Evolutionary conservation across 2,888 invertebrate species (phyloP).

Genomic region (Hyles lineata): DNA sequence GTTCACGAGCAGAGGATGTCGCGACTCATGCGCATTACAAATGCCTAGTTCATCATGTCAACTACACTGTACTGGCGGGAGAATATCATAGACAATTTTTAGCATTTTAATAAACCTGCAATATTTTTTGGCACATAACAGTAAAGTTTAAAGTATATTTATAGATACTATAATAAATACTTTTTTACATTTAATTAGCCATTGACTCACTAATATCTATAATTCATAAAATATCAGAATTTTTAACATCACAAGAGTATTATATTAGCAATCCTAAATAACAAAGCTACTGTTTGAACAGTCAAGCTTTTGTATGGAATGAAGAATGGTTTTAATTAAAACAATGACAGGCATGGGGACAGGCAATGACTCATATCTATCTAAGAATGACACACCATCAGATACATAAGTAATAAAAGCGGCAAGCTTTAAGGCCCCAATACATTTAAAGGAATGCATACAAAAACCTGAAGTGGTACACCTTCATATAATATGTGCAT

Average conservation of each 20-base stretch:
- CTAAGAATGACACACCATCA: slow-evolving; percentile 28
- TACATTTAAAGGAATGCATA: slow-evolving; percentile 3
- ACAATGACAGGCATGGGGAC: slow-evolving; percentile 23
- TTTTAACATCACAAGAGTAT: neutral
- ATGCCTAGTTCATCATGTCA: slow-evolving; percentile 14
- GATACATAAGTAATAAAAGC: slow-evolving; percentile 13
- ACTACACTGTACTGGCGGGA: too few species aligned
- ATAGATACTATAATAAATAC: too few species aligned
- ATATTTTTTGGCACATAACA: too few species aligned
- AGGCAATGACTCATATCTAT: slow-evolving; percentile 12
- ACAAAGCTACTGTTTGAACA: neutral
- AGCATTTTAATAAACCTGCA: too few species aligned
- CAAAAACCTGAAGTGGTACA: neutral
- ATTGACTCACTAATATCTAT: too few species aligned
- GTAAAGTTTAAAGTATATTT: too few species aligned
- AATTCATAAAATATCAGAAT: neutral
- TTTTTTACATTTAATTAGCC: too few species aligned
- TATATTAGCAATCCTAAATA: neutral
- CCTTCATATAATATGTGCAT: neutral
- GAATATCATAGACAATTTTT: too few species aligned
- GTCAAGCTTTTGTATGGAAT: slow-evolving; percentile 17
- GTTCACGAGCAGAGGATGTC: slow-evolving; percentile 43
- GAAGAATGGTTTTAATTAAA: slow-evolving; percentile 23
- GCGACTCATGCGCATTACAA: slow-evolving; percentile 33
- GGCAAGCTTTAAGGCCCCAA: neutral